Conservation (phyloP, 2,888 invertebrate genomes). For the Lithophane semibrunnea region DNA sequence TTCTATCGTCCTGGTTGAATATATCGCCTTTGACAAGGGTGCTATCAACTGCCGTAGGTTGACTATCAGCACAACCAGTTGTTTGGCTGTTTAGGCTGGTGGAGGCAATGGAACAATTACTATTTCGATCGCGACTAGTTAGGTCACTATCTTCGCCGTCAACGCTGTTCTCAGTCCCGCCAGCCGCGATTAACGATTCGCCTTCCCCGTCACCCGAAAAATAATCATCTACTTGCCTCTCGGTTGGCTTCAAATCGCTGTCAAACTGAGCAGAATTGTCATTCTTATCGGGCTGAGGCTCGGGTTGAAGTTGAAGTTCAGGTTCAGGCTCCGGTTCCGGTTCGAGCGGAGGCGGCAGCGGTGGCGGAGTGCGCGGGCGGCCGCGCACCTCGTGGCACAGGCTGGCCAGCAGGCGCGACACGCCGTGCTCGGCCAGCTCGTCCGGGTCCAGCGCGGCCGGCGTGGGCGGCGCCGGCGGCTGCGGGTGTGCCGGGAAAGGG, state of each 20-base stretch:
- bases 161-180: slow-evolving; percentile 53
- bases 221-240: slow-evolving; percentile 26
- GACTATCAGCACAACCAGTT: slow-evolving; percentile 27
- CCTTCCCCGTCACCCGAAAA: slow-evolving; percentile 53
- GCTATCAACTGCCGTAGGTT: slow-evolving; percentile 28
- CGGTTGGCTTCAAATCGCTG: slow-evolving; percentile 70
- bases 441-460: slow-evolving; percentile 67
- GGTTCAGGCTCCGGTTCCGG: slow-evolving; percentile 70
- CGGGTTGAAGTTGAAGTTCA: slow-evolving; percentile 60
- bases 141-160: slow-evolving; percentile 55
- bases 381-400: slow-evolving; percentile 69
- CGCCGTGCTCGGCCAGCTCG: slow-evolving; percentile 27
- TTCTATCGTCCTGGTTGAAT: slow-evolving; percentile 32
- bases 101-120: slow-evolving; percentile 25
- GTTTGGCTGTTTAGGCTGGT: slow-evolving; percentile 41
- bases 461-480: slow-evolving; percentile 77
- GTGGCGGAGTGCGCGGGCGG: slow-evolving; percentile 65
- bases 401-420: slow-evolving; percentile 52
- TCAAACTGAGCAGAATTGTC: slow-evolving; percentile 68
- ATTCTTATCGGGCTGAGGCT: slow-evolving; percentile 52
- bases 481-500: slow-evolving; percentile 95
- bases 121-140: slow-evolving; percentile 30
- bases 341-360: slow-evolving; percentile 70
- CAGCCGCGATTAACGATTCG: slow-evolving; percentile 52
- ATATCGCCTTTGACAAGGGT: slow-evolving; percentile 44